Conservation (phyloP, 1,140 invertebrate genomes). For the Anadara kagoshimensis region DNA sequence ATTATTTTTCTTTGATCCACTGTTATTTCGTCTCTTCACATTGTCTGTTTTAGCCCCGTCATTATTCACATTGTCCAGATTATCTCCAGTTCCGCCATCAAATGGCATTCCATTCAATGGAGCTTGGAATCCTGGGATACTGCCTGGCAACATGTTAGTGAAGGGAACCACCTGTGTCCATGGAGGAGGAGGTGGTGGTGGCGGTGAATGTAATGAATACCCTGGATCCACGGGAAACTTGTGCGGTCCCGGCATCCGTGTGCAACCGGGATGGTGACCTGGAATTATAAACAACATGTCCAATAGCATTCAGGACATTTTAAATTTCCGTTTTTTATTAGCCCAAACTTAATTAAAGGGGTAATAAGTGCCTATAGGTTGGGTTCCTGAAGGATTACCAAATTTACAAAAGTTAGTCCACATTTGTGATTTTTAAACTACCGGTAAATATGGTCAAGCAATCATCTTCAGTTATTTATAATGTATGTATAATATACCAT, state of each 20-base stretch:
- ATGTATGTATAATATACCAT: too few relatives aligned
- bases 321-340: not conserved
- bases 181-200: not conserved
- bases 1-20: not conserved
- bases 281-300: conserved; percentile 13
- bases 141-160: conserved; percentile 9
- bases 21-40: not conserved
- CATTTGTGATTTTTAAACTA: too few relatives aligned
- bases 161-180: conserved; percentile 7
- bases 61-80: not conserved
- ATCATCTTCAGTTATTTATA: too few relatives aligned
- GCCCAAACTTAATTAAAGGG: not conserved
- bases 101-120: conserved; percentile 19
- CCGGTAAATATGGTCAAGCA: too few relatives aligned
- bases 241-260: conserved; percentile 3
- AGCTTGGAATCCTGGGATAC: conserved; percentile 3
- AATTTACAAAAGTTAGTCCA: too few relatives aligned
- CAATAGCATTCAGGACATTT: not conserved
- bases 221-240: conserved; percentile 15
- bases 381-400: too few relatives aligned
- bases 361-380: too few relatives aligned
- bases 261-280: conserved; percentile 13
- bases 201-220: conserved; percentile 6
- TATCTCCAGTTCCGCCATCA: conserved; percentile 15
- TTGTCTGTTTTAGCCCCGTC: not conserved